These are phyloP conservation scores for Isurus oxyrinchus DNA, from an alignment of 2,113 vertebrate genomes.

Conservation along the genomic window DNA sequence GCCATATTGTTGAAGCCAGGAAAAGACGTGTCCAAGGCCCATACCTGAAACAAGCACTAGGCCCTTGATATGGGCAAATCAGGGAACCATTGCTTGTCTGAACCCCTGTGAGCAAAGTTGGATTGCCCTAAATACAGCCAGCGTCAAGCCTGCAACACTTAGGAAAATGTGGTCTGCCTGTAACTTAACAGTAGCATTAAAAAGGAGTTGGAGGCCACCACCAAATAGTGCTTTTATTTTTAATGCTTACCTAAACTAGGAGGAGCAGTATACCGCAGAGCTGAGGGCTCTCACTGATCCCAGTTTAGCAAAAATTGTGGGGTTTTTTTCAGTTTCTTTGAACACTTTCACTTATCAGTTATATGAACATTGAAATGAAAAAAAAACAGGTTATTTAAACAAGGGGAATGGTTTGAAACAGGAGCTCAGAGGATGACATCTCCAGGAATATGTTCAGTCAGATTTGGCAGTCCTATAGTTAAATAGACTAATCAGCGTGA, in stretches of 20 bases:
- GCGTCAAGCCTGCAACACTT: neutral
- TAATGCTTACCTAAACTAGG: neutral
- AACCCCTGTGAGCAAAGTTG: neutral
- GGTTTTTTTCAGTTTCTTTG: neutral
- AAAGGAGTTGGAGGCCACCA: neutral
- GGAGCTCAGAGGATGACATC: neutral
- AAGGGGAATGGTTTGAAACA: neutral
- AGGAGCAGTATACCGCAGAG: neutral
- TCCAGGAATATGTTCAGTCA: neutral
- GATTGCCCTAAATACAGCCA: neutral
- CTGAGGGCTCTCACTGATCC: neutral
- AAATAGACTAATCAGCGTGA: neutral
- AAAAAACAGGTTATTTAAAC: neutral
- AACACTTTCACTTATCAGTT: neutral
- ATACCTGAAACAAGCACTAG: neutral
- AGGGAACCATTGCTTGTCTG: neutral
- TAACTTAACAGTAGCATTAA: neutral
- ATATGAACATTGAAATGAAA: neutral
- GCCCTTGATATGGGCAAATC: neutral
- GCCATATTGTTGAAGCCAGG: neutral
- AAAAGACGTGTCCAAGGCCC: neutral
- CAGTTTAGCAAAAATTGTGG: neutral
- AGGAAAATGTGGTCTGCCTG: neutral
- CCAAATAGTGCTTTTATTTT: neutral
- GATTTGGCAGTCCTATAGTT: neutral